Percentiles rank a stretch among this genome's conserved stretches.
Evolutionary conservation across 2,888 invertebrate species (phyloP).

Genomic region (Bugula neritina): DNA sequence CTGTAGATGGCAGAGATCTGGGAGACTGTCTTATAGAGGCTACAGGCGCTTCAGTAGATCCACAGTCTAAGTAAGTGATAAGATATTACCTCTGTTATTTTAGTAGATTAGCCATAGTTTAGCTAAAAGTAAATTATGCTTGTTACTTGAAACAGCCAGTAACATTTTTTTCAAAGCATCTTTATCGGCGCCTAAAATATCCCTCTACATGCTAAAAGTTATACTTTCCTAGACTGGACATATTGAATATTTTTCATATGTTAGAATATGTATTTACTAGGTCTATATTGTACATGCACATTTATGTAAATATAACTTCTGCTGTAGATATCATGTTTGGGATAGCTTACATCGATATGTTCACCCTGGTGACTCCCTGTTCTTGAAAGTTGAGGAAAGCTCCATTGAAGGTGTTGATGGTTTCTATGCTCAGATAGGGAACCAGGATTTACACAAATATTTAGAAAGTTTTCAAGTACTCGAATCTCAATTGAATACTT

Average conservation of each 20-base stretch:
- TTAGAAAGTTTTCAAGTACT: background rate
- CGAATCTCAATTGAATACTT: background rate
- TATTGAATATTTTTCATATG: too few species aligned
- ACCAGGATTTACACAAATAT: background rate
- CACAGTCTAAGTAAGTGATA: background rate
- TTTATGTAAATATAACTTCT: too few species aligned
- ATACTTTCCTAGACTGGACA: too few species aligned
- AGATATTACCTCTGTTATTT: too few species aligned
- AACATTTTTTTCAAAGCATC: too few species aligned
- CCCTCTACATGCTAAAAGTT: too few species aligned
- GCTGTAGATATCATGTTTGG: constrained; percentile 10
- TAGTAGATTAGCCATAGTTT: too few species aligned
- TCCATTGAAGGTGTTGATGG: constrained; percentile 22
- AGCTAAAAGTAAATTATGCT: too few species aligned
- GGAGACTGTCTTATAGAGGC: background rate
- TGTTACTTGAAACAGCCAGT: too few species aligned
- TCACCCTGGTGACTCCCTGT: background rate
- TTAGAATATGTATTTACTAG: too few species aligned
- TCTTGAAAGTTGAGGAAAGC: background rate
- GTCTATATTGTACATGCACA: too few species aligned
- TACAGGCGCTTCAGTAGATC: background rate
- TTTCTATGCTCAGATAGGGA: constrained; percentile 1
- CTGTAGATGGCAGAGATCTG: constrained; percentile 16
- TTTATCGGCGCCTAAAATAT: too few species aligned
- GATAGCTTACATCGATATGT: constrained; percentile 1